Percentiles rank a stretch among this genome's conserved stretches.
phyloP scores from a whole-genome alignment of 2,113 vertebrate genomes.

The Sterrhoptilus dennistouni region DNA sequence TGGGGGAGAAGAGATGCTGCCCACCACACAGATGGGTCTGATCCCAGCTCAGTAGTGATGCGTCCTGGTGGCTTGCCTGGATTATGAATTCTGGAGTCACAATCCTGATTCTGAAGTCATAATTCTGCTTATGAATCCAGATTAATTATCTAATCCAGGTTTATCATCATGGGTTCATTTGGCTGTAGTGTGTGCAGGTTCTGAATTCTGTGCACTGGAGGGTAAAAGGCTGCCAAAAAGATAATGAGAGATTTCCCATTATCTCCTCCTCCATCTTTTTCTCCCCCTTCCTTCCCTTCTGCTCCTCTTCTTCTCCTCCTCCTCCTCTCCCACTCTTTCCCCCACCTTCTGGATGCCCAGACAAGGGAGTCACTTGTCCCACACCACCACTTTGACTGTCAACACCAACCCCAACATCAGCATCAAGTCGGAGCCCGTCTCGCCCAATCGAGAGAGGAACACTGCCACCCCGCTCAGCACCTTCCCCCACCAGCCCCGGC shows the following conservation, averaged over 20 bases:
- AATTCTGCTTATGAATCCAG: background rate
- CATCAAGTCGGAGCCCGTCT: slow-evolving; percentile 96
- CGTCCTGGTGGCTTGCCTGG: rapidly evolving
- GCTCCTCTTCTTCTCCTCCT: no score
- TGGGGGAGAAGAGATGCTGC: background rate
- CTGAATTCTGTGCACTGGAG: background rate
- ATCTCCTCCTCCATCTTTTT: background rate
- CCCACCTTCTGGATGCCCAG: slow-evolving; percentile 59
- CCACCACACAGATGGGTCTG: background rate
- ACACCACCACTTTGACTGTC: slow-evolving; percentile 90
- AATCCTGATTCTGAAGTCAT: background rate
- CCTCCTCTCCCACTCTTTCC: background rate
- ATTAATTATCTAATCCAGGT: background rate
- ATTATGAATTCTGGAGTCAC: background rate
- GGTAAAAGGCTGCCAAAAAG: background rate
- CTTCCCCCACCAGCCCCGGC: slow-evolving; percentile 79
- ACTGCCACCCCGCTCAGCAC: slow-evolving; percentile 83
- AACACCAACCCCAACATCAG: slow-evolving; percentile 90
- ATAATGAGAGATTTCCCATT: slow-evolving; percentile 4
- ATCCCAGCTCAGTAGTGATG: rapidly evolving
- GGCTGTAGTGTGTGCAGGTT: rapidly evolving
- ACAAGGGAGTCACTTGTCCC: slow-evolving; percentile 87
- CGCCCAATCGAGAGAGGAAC: slow-evolving; percentile 89
- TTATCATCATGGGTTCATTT: background rate
- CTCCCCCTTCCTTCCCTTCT: background rate